Conservation (phyloP, 2,797 vertebrate genomes). For the Silurus lanzhouensis region DNA sequence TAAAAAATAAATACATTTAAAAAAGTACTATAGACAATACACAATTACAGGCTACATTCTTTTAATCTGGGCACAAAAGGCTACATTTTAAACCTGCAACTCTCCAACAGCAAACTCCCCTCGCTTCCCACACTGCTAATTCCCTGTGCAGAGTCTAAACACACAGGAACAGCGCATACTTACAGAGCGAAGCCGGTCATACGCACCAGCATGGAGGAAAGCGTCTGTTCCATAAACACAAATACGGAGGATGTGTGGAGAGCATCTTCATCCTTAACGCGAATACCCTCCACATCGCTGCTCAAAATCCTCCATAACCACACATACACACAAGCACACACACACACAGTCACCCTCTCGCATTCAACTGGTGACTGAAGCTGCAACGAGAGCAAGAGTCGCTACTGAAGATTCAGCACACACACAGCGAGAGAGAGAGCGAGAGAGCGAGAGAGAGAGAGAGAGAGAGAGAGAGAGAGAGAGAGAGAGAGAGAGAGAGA, state of each 20-base stretch:
- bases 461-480: not conserved
- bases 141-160: conserved; percentile 1
- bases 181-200: conserved; percentile 38
- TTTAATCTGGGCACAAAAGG: not conserved
- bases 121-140: conserved; percentile 7
- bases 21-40: not conserved
- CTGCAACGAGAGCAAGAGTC: conserved; percentile 27
- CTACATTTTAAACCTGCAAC: not conserved
- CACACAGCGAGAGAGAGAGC: conserved; percentile 14
- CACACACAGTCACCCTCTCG: conserved; percentile 23
- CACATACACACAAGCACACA: conserved; percentile 28
- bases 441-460: conserved; percentile 33
- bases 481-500: conserved; percentile 19
- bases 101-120: conserved; percentile 34
- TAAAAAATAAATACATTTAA: not conserved
- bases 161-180: conserved; percentile 30
- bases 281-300: conserved; percentile 2
- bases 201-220: conserved; percentile 9
- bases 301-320: conserved; percentile 36
- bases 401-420: conserved; percentile 27
- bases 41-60: not conserved
- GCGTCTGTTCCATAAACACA: conserved; percentile 15
- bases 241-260: not conserved
- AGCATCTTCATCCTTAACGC: conserved; percentile 12
- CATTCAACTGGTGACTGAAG: conserved; percentile 57